These are phyloP conservation scores for Microplitis manilae DNA, from an alignment of 2,888 invertebrate genomes.

Conservation along the genomic window DNA sequence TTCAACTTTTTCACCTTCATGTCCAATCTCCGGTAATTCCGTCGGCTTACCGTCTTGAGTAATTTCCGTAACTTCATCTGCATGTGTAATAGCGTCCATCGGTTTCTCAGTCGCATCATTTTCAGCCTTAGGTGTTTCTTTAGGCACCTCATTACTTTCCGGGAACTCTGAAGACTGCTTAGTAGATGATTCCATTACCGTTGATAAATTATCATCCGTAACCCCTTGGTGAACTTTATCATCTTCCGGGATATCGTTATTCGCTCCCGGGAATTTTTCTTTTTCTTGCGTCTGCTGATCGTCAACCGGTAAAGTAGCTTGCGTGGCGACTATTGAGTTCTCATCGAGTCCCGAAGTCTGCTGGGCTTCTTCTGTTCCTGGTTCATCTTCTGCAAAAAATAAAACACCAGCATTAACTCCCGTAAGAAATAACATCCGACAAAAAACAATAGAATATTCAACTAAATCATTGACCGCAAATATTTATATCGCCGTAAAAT, in stretches of 20 bases:
- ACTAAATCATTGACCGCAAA: not conserved
- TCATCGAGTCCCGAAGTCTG: slow-evolving; percentile 39
- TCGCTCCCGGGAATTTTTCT: slow-evolving; percentile 64
- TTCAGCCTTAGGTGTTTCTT: slow-evolving; percentile 62
- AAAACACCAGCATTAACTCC: not conserved
- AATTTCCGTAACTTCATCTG: slow-evolving; percentile 43
- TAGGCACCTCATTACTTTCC: slow-evolving; percentile 32
- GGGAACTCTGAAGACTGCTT: not conserved
- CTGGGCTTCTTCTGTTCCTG: slow-evolving; percentile 36
- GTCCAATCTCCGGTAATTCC: slow-evolving; percentile 12
- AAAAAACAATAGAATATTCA: too few species aligned
- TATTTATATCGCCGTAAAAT: not conserved
- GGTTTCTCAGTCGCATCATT: slow-evolving; percentile 59
- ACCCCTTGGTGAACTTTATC: slow-evolving; percentile 45
- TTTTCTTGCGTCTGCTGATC: slow-evolving; percentile 50
- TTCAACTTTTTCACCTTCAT: not conserved
- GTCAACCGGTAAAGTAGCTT: slow-evolving; percentile 44
- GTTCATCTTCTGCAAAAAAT: slow-evolving; percentile 43
- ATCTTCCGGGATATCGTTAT: slow-evolving; percentile 63
- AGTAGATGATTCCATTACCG: not conserved
- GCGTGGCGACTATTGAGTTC: slow-evolving; percentile 46
- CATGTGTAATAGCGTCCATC: slow-evolving; percentile 57
- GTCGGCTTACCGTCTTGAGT: slow-evolving; percentile 11
- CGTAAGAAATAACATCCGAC: too few species aligned
- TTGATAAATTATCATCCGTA: slow-evolving; percentile 35